A percentile compares a stretch with the other conserved stretches of the same genome.
Conservation (phyloP, 2,113 vertebrate species). For the Mormoops blainvillei region DNA sequence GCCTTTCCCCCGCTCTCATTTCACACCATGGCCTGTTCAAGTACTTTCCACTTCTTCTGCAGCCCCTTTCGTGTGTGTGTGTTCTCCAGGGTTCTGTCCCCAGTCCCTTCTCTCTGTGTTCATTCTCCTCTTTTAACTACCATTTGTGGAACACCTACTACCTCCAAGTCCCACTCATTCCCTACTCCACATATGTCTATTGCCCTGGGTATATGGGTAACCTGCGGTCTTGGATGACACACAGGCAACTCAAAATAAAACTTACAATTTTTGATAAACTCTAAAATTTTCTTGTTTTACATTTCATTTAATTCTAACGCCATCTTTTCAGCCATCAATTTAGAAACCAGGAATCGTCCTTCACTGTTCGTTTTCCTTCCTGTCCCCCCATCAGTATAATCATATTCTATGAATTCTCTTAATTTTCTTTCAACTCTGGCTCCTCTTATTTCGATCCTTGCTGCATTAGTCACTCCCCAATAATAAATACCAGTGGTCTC, state of each 20-base stretch:
- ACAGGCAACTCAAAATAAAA: not conserved
- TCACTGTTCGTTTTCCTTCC: not conserved
- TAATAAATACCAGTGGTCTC: not conserved
- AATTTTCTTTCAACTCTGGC: not conserved
- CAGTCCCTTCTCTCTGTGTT: not conserved
- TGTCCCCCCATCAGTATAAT: not conserved
- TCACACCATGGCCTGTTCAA: not conserved
- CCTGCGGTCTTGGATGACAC: not conserved
- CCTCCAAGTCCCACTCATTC: not conserved
- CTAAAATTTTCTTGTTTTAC: not conserved
- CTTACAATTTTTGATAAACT: not conserved
- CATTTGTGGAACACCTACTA: not conserved
- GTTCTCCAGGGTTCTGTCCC: not conserved
- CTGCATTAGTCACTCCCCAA: not conserved
- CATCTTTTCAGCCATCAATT: not conserved
- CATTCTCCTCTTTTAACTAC: not conserved
- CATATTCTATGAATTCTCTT: not conserved
- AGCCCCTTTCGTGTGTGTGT: not conserved
- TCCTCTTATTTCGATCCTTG: not conserved
- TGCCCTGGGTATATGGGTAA: not conserved
- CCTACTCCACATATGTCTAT: not conserved
- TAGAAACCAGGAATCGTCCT: not conserved
- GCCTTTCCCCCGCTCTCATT: not conserved
- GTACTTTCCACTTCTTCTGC: not conserved
- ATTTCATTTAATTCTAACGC: not conserved